Evolutionary conservation across 2,888 invertebrate species (phyloP).

Genomic region (Patella pellucida): DNA sequence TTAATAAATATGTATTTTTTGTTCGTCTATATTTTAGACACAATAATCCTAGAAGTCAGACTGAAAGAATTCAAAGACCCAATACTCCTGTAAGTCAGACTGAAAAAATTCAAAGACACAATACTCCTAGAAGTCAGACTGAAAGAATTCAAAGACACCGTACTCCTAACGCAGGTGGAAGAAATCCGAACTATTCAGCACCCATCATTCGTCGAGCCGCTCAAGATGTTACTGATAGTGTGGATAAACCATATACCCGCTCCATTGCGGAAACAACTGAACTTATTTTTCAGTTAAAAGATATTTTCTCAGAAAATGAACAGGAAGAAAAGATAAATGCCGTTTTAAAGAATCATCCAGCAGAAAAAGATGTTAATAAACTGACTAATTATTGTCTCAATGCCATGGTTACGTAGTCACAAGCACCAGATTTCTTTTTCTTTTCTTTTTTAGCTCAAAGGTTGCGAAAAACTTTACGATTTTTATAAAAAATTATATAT

Average conservation of each 20-base stretch:
- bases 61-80: background rate
- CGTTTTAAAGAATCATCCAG: slow-evolving; percentile 52
- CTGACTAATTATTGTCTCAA: slow-evolving; percentile 57
- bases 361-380: slow-evolving; percentile 52
- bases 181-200: background rate
- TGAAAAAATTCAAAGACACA: background rate
- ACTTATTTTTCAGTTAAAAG: slow-evolving; percentile 42
- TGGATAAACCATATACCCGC: slow-evolving; percentile 18
- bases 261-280: slow-evolving; percentile 40
- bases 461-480: too few species aligned
- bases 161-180: background rate
- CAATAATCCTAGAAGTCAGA: background rate
- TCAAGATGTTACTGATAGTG: slow-evolving; percentile 18
- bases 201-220: slow-evolving; percentile 6
- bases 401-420: slow-evolving; percentile 26
- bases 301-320: slow-evolving; percentile 47
- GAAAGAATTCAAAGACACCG: background rate
- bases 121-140: slow-evolving; percentile 4
- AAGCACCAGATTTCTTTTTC: too few species aligned
- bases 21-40: slow-evolving; percentile 1
- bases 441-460: too few species aligned
- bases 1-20: slow-evolving; percentile 11
- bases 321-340: slow-evolving; percentile 43
- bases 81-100: background rate
- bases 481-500: too few species aligned